phyloP scores from a whole-genome alignment of 1,140 invertebrate species.

The Lepidurus arcticus region DNA sequence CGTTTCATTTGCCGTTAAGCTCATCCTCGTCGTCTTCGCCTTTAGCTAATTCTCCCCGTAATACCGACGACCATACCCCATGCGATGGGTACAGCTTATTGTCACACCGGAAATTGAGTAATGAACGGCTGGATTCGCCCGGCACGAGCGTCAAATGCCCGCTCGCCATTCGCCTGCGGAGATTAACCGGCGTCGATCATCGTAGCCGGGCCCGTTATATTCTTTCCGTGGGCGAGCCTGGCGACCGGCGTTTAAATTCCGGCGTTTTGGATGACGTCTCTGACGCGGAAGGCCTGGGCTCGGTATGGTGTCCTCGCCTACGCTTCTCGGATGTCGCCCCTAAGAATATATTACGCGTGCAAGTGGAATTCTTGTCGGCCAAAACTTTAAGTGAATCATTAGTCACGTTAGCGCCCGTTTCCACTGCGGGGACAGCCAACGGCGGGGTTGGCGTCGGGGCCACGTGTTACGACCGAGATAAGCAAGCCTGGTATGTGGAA shows the following conservation, averaged over 20 bases:
- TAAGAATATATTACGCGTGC: constrained; percentile 56
- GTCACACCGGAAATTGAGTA: background rate
- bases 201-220: constrained; percentile 48
- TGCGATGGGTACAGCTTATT: background rate
- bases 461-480: constrained; percentile 76
- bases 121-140: background rate
- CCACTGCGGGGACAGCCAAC: constrained; percentile 22
- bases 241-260: constrained; percentile 64
- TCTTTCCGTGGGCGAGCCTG: constrained; percentile 61
- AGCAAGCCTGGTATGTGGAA: constrained; percentile 74
- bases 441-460: constrained; percentile 42
- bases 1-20: background rate
- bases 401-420: constrained; percentile 23
- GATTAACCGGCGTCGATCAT: constrained; percentile 49
- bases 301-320: constrained; percentile 64
- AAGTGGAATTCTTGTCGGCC: constrained; percentile 68
- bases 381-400: constrained; percentile 64
- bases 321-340: constrained; percentile 55
- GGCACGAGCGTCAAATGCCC: constrained; percentile 40
- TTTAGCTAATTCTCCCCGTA: background rate
- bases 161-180: constrained; percentile 41
- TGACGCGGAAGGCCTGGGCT: constrained; percentile 65
- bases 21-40: background rate
- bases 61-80: background rate
- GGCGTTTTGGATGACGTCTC: constrained; percentile 70